Conservation (phyloP, 2,113 vertebrate genomes). For the Formicarius rufipectus region DNA sequence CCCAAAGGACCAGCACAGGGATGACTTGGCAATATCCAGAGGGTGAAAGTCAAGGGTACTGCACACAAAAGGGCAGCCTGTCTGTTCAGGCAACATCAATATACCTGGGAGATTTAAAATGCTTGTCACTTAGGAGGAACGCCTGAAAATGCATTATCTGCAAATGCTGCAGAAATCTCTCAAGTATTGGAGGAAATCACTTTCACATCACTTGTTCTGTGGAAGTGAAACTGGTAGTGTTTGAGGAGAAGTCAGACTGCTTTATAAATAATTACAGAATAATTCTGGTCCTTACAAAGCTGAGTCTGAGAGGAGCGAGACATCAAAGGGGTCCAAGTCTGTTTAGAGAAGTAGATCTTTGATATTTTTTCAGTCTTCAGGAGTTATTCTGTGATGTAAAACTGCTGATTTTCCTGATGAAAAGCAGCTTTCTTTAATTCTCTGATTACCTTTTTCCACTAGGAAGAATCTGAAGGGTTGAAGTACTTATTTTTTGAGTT, state of each 20-base stretch:
- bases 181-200: rapidly evolving
- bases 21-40: neutral
- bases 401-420: neutral
- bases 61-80: neutral
- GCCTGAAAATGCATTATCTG: neutral
- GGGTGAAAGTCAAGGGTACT: neutral
- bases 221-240: neutral
- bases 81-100: neutral
- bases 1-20: neutral
- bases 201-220: neutral
- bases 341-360: neutral
- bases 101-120: neutral
- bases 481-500: neutral
- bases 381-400: neutral
- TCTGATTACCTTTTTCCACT: neutral
- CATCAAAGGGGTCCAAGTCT: neutral
- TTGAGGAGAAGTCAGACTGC: neutral
- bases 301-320: neutral
- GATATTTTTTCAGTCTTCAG: neutral
- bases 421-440: neutral
- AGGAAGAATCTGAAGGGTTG: neutral
- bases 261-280: neutral
- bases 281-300: neutral
- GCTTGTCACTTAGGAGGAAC: neutral
- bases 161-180: neutral